phyloP scores from a whole-genome alignment of 2,113 vertebrate species.

The Silurus glanis region DNA sequence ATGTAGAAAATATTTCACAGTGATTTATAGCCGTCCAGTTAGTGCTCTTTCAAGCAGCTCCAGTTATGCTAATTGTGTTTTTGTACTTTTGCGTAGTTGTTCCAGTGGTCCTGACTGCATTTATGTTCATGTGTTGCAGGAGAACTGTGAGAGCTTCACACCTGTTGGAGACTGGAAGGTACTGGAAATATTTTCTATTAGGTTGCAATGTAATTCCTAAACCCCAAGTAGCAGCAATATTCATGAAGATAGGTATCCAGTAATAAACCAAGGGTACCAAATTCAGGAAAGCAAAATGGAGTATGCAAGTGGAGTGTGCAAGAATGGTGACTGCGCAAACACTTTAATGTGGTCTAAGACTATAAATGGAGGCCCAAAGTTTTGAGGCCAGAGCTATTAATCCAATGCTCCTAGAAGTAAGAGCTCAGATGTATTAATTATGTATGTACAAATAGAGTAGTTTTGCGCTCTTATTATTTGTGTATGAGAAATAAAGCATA shows the following conservation, averaged over 20 bases:
- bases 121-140: slow-evolving; percentile 69
- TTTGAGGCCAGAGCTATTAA: background rate
- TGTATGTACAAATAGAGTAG: background rate
- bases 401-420: background rate
- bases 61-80: slow-evolving; percentile 5
- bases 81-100: background rate
- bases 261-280: background rate
- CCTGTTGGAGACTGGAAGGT: slow-evolving; percentile 90
- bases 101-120: background rate
- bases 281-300: background rate
- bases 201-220: background rate
- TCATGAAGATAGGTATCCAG: background rate
- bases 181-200: slow-evolving; percentile 45
- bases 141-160: slow-evolving; percentile 85
- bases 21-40: background rate
- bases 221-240: background rate
- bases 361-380: background rate
- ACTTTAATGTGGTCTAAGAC: background rate
- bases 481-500: slow-evolving; percentile 1
- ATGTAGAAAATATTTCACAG: background rate
- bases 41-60: slow-evolving; percentile 20
- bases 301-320: background rate
- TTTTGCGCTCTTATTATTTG: background rate
- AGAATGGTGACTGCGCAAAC: background rate
- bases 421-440: slow-evolving; percentile 16